Conservation (phyloP, 2,113 vertebrate species). For the Gnathonemus longibarbis region DNA sequence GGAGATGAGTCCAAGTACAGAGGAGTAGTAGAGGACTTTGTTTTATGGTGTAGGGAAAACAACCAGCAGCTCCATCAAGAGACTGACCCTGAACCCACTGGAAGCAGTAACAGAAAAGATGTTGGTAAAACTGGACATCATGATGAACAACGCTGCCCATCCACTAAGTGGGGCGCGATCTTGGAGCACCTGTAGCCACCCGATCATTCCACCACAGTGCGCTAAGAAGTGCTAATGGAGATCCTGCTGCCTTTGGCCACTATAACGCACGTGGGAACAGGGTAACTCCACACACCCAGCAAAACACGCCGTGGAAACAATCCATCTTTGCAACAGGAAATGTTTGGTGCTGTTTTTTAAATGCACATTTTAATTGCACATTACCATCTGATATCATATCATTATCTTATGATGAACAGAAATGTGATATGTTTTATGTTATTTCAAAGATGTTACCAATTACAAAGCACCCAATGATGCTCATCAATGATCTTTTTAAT, state of each 20-base stretch:
- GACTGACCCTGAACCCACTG: neutral
- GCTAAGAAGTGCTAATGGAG: neutral
- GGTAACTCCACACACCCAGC: neutral
- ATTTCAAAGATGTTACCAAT: neutral
- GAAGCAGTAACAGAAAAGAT: neutral
- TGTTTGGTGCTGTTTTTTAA: neutral
- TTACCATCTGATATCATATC: neutral
- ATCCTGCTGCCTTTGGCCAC: neutral
- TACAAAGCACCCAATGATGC: neutral
- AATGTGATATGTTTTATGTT: neutral
- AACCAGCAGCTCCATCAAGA: neutral
- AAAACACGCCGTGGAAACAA: neutral
- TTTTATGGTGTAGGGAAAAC: neutral
- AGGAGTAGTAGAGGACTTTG: neutral
- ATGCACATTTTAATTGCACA: neutral
- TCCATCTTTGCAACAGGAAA: neutral
- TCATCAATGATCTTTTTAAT: neutral
- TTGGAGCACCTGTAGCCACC: neutral
- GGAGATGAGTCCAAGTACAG: neutral
- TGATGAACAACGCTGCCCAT: neutral
- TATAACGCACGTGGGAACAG: too few relatives aligned
- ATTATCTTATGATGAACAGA: neutral
- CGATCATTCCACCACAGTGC: neutral
- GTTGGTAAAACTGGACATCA: neutral
- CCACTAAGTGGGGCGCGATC: neutral